Evolutionary conservation across 2,888 invertebrate genomes (phyloP), one percentile per base, ranked within the genome.

Genomic region (Meliscaeva auricollis): DNA sequence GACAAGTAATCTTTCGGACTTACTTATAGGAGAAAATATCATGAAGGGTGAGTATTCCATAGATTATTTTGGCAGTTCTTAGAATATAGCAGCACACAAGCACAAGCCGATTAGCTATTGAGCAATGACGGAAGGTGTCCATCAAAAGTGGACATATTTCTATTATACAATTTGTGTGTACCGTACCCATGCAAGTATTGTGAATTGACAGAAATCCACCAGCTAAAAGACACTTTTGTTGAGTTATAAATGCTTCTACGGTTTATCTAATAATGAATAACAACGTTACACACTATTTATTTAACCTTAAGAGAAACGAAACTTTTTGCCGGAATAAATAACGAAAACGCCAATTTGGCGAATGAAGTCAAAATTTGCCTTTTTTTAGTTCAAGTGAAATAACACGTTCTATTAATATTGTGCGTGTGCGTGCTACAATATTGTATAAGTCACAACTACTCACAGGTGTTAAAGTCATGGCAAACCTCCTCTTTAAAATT

Each of bases 101-200:
- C 62, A 54, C 30, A 83, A 66, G 48, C 62, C 48, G 83, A 79
- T 75, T 84, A 84, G 64, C 0, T 13, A 70, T 50, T 75, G n/a
- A 11, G 20, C 6, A 26, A 44, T 17, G 62, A 48, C 74, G 70
- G 64, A 79, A 74, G 79, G 70, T 79, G 79, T 79, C 50, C 50
- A 83, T 79, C 69, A 74, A 35, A 20, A 26, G 15, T 5, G 38
- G 32, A 15, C 7, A 32, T 32, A 7, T 17, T 5, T 46, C 4
- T 17, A 38, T 38, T 38, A 26, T 26, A 4, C 26, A 3, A 3
- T 26, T 3, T 26, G 2, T 26, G 4, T 26, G 4, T 2, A 26
- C 26, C 26, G n/a, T 26, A 26, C 26, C 26, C n/a, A n/a, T 26
- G 26, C 2, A 26, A 26, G 26, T 26, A 26, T 26, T 26, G 26